Base-by-base conservation (phyloP, 2,113 vertebrate species). In the Gavialis gangeticus region DNA sequence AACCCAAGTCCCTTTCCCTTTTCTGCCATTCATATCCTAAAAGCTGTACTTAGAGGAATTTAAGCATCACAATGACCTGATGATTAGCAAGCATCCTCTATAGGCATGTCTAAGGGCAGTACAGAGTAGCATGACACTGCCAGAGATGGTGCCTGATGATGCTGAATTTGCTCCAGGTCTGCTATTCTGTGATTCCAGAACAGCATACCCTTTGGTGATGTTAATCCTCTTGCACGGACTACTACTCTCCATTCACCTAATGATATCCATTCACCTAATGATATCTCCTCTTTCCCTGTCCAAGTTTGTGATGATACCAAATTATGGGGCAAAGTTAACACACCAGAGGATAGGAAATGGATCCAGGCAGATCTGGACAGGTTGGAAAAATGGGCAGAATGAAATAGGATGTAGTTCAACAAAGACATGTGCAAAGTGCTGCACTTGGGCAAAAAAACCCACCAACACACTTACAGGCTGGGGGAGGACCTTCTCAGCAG, bases 1-100 rank as follows among this genome's bases (percentile, higher is more conserved):
- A 2, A 59, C 15, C 1, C n/a, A 30, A 22, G 19, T 7, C 2
- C 12, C 7, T 3, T 0, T 8, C 25, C 27, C 5, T 19, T 46
- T 6, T 22, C 19, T 27, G 25, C 37, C 4, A 46, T 46, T 46
- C 46, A 46, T 46, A 46, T 46, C 46, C 46, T 46, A 73, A 71
- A 73, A 13, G 21, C 58, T 6, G 0, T 84, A 56, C 15, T 59
- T 54, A 25, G 6, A 1, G 3, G 24, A 82, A 69, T 92, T 87
- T 87, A 58, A 10, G 2, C 12, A 82, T 0, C 60, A 21, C 25
- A 22, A 73, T 14, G 46, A 34, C 34, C 22, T 73, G 69, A 46
- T 24, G 34, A 46, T 46, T 37, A 73, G 12, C 10, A 34, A 22
- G 30, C 18, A 22, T 71, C 30, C 30, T 71, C 19, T 73, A 46